These are phyloP conservation scores for Hypena proboscidalis DNA, from an alignment of 2,888 invertebrate genomes.

Conservation along the genomic window DNA sequence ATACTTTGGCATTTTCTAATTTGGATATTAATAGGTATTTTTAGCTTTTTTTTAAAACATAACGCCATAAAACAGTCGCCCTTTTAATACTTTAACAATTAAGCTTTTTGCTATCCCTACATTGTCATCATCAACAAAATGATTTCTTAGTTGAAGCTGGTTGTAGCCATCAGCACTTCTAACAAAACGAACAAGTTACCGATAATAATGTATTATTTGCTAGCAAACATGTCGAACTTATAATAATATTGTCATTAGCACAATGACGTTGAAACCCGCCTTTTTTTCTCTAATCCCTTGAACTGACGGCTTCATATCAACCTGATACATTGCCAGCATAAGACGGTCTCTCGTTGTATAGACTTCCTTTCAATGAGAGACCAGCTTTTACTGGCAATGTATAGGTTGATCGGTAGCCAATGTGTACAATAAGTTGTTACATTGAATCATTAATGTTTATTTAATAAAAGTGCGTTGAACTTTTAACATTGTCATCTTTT, in stretches of 20 bases:
- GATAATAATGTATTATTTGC: slow-evolving; percentile 62
- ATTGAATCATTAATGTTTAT: slow-evolving; percentile 44
- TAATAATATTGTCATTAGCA: slow-evolving; percentile 75
- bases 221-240: slow-evolving; percentile 57
- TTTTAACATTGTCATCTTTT: slow-evolving; percentile 47
- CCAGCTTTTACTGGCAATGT: no score
- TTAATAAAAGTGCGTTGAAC: slow-evolving; percentile 52
- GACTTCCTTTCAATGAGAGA: no score
- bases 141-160: slow-evolving; percentile 53
- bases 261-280: slow-evolving; percentile 41
- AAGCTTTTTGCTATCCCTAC: slow-evolving; percentile 47
- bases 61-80: no score
- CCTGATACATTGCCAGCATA: no score
- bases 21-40: no score
- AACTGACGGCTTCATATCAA: no score
- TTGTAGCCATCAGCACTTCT: slow-evolving; percentile 49
- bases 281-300: slow-evolving; percentile 43
- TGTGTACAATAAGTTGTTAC: slow-evolving; percentile 34
- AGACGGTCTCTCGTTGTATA: no score
- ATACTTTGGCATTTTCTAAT: no score
- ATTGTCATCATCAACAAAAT: slow-evolving; percentile 37
- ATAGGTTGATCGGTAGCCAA: no score
- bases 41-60: no score
- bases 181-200: slow-evolving; percentile 59
- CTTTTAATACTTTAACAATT: no score